Evolutionary conservation across 1,140 invertebrate genomes (phyloP).

Genomic region (Aphidius ervi): DNA sequence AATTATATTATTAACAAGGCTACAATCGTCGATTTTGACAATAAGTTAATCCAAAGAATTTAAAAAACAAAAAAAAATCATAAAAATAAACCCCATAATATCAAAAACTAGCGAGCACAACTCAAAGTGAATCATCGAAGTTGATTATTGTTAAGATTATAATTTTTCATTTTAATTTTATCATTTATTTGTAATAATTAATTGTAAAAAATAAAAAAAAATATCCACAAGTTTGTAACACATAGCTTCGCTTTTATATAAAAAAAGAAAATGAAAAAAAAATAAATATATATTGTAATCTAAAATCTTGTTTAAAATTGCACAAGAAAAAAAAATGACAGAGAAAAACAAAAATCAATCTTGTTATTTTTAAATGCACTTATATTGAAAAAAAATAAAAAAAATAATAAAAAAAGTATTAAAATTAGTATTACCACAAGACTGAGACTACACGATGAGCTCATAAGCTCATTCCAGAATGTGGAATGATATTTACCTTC

Average conservation of each 20-base stretch:
- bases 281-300: background rate
- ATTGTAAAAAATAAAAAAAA: no score
- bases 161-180: constrained; percentile 4
- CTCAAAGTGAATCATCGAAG: constrained; percentile 17
- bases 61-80: background rate
- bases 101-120: constrained; percentile 4
- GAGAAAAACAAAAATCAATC: background rate
- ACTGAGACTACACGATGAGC: constrained; percentile 33
- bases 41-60: constrained; percentile 16
- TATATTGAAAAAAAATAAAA: constrained; percentile 37
- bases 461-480: constrained; percentile 4
- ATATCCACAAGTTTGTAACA: no score
- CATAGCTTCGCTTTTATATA: background rate
- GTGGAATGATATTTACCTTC: constrained; percentile 18
- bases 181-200: background rate
- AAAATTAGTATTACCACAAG: constrained; percentile 45
- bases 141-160: constrained; percentile 8
- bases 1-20: no score
- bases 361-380: constrained; percentile 23
- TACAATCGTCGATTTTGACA: constrained; percentile 6
- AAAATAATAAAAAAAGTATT: constrained; percentile 37
- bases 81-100: constrained; percentile 19
- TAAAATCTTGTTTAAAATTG: background rate
- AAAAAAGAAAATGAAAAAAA: no score
- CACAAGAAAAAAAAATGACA: background rate